Percentiles rank a stretch among this genome's conserved stretches.
Conservation (phyloP, 2,797 vertebrate species). For the Phoeniculus purpureus region DNA sequence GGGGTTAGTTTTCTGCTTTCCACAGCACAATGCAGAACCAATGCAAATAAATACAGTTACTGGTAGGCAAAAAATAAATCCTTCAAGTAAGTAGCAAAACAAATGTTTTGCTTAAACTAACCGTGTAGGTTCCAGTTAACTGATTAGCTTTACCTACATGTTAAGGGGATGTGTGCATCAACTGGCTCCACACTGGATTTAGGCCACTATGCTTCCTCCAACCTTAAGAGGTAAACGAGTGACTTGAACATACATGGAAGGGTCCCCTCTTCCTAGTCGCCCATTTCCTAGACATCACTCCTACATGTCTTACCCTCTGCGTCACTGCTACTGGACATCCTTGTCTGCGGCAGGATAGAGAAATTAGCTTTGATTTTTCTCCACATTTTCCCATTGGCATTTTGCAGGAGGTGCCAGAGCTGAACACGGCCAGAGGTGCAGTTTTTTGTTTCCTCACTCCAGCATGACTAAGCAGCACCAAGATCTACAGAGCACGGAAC, state of each 20-base stretch:
- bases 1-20: neutral
- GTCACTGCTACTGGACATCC: neutral
- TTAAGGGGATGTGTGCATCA: neutral
- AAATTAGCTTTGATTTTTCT: neutral
- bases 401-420: neutral
- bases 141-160: neutral
- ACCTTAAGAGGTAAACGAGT: neutral
- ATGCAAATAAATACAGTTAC: neutral
- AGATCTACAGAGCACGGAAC: neutral
- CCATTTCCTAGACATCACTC: neutral
- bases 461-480: neutral
- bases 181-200: neutral
- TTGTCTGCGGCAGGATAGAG: neutral
- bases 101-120: neutral
- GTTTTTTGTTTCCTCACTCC: neutral
- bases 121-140: neutral
- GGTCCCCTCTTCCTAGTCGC: neutral
- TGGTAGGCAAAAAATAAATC: neutral
- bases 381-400: neutral
- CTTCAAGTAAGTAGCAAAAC: neutral
- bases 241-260: neutral
- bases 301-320: neutral
- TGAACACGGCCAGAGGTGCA: accelerated
- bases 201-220: neutral
- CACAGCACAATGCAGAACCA: neutral